Evolutionary conservation across 2,888 invertebrate genomes (phyloP), one percentile per base, ranked within the genome.

Genomic region (Laspeyria flexula): DNA sequence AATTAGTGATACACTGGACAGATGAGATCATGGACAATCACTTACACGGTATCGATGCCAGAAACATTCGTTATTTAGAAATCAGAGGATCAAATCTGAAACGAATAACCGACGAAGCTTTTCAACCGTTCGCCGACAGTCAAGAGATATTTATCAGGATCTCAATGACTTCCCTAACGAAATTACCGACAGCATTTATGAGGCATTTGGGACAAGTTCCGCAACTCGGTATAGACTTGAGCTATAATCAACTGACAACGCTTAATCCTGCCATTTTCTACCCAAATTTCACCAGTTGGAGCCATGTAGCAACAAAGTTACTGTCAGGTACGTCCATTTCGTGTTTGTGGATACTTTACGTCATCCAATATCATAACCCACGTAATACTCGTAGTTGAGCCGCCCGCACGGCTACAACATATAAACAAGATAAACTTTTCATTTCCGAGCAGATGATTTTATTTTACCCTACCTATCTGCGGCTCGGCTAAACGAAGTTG

Each of bases 231-330:
- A 93, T 98, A 54, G 97, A 98, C 86, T 93, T 98, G 63, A 95
- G 96, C 57, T 94, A 95, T 79, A 98, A 98, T 89, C 94, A 95
- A 86, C 93, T 98, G 77, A 94, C 95, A 27, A 95, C 95, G 51
- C 93, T 98, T 60, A 96, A 96, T 79, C 96, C 97, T 43, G 96
- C 96, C 58, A 96, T 96, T 57, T 96, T 98, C 81, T 97, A 97
- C 84, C 96, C 96, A 21, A 97, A 97, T 84, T 95, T 96, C 65
- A 96, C 96, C 16, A 95, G 95, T 70, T 97, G 97, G 97, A 97
- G 97, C 85, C 95, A 96, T 64, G 96, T 96, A 62, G 97, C 97
- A 10, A 97, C 97, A 3, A 96, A 96, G 77, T 94, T 97, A 79
- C 95, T 97, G 48, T 95, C 96, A 88, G 96, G 96, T 96, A 86